Base-by-base conservation (phyloP, 2,797 vertebrate species). In the Alosa sapidissima region DNA sequence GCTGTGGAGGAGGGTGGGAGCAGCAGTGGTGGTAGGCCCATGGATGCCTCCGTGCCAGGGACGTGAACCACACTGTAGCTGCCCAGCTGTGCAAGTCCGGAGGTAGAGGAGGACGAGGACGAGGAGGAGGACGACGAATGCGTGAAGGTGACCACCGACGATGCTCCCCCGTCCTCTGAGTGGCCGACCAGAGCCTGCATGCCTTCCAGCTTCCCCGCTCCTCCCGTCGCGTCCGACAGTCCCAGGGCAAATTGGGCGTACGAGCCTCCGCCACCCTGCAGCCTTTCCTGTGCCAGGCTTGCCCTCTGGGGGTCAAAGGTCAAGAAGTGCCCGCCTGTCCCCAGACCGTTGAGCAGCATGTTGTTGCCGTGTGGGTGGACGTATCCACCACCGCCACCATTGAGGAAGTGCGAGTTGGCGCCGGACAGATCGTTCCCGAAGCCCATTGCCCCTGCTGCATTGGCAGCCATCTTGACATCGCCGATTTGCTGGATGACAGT, bases 1-100 rank as follows among this genome's bases (percentile, higher is more conserved):
- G 86, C 85, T 88, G 86, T 84, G 52, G 88, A 89, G n/a, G 89
- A 89, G 55, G 89, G 68, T 8, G 88, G 87, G n/a, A 90, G 68
- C 85, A 90, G 83, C 72, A 90, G 85, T 81, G 89, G 88, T 82
- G 89, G 89, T 83, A 90, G 88, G 82, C 88, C 72, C 84, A 90
- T 84, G 28, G 47, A 83, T 62, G 85, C 87, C 75, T 90, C 89
- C 62, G 60, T 95, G 90, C 95, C 96, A 51, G 97, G 96, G 89
- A 98, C 96, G 91, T 97, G 98, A 91, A 98, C 97, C 92, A 99
- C 96, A 91, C 97, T 97, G 93, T 99, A 99, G 85, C 97, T 97
- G 90, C 97, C 97, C 93, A 99, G 96, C 93, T 99, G 98, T 91
- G 98, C 95, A 48, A 96, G 95, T 86, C 93, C 94, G 82, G 94